These are phyloP conservation scores for Gymnorhina tibicen DNA, from an alignment of 2,113 vertebrate species.

Conservation along the genomic window DNA sequence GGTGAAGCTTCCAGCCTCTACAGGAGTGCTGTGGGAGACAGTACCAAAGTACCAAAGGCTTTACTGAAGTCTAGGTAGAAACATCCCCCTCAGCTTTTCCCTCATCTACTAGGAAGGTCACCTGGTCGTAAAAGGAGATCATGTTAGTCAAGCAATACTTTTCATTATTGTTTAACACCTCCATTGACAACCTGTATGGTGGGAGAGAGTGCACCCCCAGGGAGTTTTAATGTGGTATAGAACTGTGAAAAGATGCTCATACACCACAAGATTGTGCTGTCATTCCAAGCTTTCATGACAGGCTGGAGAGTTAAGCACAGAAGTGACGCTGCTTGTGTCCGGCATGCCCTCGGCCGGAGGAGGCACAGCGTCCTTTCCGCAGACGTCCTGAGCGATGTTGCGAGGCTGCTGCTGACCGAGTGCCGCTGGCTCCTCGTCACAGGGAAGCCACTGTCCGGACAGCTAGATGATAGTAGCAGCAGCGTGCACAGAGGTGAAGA, in stretches of 20 bases:
- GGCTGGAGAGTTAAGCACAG: background rate
- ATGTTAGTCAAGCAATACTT: background rate
- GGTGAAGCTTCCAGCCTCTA: background rate
- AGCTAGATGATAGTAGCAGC: no score
- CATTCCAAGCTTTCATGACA: background rate
- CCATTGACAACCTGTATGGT: background rate
- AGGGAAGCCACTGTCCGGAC: no score
- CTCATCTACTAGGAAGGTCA: background rate
- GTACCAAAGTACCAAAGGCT: background rate
- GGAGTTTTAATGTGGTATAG: background rate
- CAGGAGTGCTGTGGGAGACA: background rate
- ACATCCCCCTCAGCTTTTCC: background rate
- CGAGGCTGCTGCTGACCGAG: no score
- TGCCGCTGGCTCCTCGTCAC: no score
- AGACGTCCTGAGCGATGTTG: no score
- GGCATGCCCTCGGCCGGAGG: no score
- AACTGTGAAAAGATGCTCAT: background rate
- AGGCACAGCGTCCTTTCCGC: no score
- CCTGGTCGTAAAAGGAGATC: background rate
- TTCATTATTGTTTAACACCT: background rate
- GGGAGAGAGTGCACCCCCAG: background rate
- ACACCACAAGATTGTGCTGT: fast-evolving
- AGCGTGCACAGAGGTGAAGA: no score
- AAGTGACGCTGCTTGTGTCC: no score
- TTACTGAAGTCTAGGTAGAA: background rate